These are phyloP conservation scores for Neostethus bicornis DNA, from an alignment of 2,797 vertebrate genomes.

Conservation along the genomic window DNA sequence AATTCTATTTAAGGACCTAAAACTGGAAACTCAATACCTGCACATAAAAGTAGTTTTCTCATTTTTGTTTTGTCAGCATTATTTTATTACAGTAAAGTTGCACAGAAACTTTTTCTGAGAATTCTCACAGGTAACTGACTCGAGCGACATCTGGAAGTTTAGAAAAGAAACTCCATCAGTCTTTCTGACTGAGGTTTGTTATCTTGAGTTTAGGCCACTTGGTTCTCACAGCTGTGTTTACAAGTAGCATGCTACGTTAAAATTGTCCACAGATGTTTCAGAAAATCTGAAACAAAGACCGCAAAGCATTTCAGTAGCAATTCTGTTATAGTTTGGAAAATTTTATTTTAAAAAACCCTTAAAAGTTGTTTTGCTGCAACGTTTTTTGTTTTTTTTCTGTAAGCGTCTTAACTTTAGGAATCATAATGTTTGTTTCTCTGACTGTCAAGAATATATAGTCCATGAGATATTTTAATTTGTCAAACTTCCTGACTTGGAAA, in stretches of 20 bases:
- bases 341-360: too few relatives aligned
- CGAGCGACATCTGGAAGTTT: conserved; percentile 46
- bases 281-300: conserved; percentile 25
- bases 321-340: conserved; percentile 19
- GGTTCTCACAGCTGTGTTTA: conserved; percentile 72
- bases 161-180: conserved; percentile 35
- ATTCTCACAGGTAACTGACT: conserved; percentile 19
- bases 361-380: too few relatives aligned
- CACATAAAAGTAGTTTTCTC: neutral
- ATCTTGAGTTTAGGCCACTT: conserved; percentile 48
- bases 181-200: conserved; percentile 45
- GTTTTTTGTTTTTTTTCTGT: too few relatives aligned
- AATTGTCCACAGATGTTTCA: conserved; percentile 72
- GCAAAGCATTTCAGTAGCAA: conserved; percentile 18
- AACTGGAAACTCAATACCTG: conserved; percentile 2
- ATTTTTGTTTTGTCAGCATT: conserved; percentile 9
- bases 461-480: conserved; percentile 39
- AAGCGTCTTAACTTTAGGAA: too few relatives aligned
- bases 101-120: conserved; percentile 11
- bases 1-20: conserved; percentile 21
- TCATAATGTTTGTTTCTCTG: neutral
- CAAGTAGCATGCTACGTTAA: conserved; percentile 45
- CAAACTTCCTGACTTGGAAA: conserved; percentile 34
- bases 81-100: neutral
- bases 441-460: conserved; percentile 23